Base-by-base conservation (phyloP, 2,888 invertebrate genomes). In the Apodemia mormo region DNA sequence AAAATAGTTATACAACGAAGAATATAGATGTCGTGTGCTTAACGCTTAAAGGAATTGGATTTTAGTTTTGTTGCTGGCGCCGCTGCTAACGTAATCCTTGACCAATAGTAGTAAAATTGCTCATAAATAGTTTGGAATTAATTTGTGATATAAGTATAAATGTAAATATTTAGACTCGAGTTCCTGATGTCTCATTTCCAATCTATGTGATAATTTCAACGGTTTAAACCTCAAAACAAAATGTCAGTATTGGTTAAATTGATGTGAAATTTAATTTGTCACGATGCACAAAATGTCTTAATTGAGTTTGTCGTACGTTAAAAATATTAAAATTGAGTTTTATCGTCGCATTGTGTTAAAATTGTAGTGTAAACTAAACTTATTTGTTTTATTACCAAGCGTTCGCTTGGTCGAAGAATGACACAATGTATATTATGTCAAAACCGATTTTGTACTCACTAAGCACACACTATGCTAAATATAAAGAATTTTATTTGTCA, bases 101-200 rank as follows among this genome's bases (percentile, higher is more conserved):
- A 92, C 92, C 92, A 92, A 92, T 85, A 79, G 87, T 91, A 92
- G 90, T 81, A 85, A 83, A 82, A 82, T 89, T 92, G 92, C 92
- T 92, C 92, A 91, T 88, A 87, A 80, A 89, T 89, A 89, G 86
- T 87, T 88, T 77, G 86, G 81, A 85, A 82, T 90, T 91, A 83
- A 88, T 90, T 92, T 91, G 90, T 92, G 89, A 90, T 92, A 89
- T 83, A 81, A 83, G 82, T 76, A 79, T 82, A 80, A 78, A 77
- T 87, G 85, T 87, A 88, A 82, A 88, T 88, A 88, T 79, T 75
- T 84, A 83, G 83, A 80, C 77, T 78, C 81, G 79, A 83, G 87
- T 88, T 88, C 88, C 88, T 88, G 84, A 80, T 74, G 76, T 77
- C 79, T 72, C 73, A 73, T 79, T 79, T 78, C 66, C 71, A 76